Percentiles rank a stretch among this genome's conserved stretches.
Conservation (phyloP, 2,888 invertebrate genomes). For the Chaetogeoica ovagalla region DNA sequence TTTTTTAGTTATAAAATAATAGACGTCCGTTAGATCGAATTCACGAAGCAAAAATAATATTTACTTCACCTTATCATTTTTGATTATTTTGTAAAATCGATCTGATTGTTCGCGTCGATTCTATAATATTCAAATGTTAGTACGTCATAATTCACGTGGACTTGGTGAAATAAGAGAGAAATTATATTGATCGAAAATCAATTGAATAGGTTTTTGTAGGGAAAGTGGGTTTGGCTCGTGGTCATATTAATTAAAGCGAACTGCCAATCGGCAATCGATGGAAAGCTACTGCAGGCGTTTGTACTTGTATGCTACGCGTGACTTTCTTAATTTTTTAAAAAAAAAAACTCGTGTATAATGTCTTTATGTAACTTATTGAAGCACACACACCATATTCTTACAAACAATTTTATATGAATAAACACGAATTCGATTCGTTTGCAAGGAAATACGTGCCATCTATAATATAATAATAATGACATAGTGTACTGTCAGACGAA, state of each 20-base stretch:
- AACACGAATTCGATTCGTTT: too few species aligned
- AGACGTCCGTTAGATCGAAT: too few species aligned
- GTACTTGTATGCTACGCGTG: background rate
- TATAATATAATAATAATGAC: too few species aligned
- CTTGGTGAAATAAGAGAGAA: constrained; percentile 12
- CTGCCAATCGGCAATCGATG: constrained; percentile 1
- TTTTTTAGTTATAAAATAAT: too few species aligned
- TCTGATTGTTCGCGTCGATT: background rate
- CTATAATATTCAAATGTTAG: too few species aligned
- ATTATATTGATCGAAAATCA: background rate
- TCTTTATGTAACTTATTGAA: background rate
- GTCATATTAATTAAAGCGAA: background rate
- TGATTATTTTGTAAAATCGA: background rate
- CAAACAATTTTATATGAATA: too few species aligned
- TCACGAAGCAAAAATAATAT: too few species aligned
- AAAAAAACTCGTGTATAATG: background rate
- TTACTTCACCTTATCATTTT: too few species aligned
- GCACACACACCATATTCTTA: background rate
- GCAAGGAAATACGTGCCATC: too few species aligned
- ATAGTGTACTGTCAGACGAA: too few species aligned
- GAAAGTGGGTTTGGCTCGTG: constrained; percentile 30
- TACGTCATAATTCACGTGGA: too few species aligned
- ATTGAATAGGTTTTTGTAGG: constrained; percentile 4
- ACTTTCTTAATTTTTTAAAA: constrained; percentile 8
- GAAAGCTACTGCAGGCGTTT: constrained; percentile 18